Evolutionary conservation across 2,113 vertebrate genomes (phyloP).

Genomic region (Dermatemys mawii): DNA sequence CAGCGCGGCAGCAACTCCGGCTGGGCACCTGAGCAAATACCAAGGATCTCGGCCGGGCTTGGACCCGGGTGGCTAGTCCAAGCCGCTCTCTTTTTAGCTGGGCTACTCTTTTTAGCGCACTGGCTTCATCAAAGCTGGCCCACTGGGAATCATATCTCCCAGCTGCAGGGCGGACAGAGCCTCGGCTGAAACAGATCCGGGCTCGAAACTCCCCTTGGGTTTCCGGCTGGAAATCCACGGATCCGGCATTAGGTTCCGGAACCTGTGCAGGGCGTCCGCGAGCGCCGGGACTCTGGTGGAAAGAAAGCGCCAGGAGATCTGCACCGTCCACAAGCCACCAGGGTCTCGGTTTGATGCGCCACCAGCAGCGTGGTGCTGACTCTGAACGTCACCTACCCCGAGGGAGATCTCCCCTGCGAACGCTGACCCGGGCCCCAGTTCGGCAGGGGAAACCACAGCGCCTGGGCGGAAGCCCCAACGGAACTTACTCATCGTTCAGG

Average conservation of each 20-base stretch:
- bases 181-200: background rate
- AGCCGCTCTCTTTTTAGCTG: background rate
- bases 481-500: conserved; percentile 94
- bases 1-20: background rate
- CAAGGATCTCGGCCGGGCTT: background rate
- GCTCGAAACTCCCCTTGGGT: background rate
- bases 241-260: background rate
- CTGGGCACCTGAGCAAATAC: background rate
- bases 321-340: background rate
- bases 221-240: background rate
- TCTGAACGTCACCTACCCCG: too few relatives aligned
- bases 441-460: rapidly evolving
- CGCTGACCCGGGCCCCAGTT: background rate
- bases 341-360: background rate
- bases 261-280: background rate
- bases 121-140: background rate
- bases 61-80: background rate
- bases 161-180: background rate
- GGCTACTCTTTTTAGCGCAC: background rate
- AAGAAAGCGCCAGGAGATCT: background rate
- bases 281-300: background rate
- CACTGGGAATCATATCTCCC: background rate
- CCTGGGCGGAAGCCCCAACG: background rate
- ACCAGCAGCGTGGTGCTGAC: too few relatives aligned
- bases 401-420: background rate